These are phyloP conservation scores for Astur gentilis DNA, from an alignment of 2,113 vertebrate genomes.

Conservation along the genomic window DNA sequence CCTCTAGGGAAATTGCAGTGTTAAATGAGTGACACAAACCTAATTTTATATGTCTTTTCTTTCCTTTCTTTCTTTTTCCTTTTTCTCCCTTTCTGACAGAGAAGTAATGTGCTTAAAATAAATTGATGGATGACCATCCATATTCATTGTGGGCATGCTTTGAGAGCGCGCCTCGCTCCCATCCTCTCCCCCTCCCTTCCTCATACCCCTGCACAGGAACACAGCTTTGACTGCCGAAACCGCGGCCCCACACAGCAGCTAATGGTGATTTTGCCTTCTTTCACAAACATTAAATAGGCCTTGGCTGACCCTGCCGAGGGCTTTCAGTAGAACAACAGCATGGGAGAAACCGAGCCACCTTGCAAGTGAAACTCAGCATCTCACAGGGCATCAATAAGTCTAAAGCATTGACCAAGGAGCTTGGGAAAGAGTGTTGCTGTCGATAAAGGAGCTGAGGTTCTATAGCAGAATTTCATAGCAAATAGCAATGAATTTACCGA, in stretches of 20 bases:
- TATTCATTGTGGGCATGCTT: conserved; percentile 59
- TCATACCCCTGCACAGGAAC: neutral
- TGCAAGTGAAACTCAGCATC: neutral
- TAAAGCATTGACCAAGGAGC: conserved; percentile 12
- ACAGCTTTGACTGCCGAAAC: conserved; percentile 14
- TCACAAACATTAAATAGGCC: conserved; percentile 11
- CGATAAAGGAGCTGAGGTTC: neutral
- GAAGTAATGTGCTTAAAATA: conserved; percentile 75
- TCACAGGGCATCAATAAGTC: conserved; percentile 12
- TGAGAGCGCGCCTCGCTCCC: neutral
- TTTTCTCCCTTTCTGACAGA: conserved; percentile 56
- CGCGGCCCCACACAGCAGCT: neutral
- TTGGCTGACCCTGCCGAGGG: conserved; percentile 22
- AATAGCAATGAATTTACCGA: conserved; percentile 24
- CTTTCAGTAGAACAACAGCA: conserved; percentile 36
- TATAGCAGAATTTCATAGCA: conserved; percentile 12
- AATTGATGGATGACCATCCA: conserved; percentile 74
- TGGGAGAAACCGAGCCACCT: conserved; percentile 13
- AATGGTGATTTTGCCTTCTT: conserved; percentile 32
- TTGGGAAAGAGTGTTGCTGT: conserved; percentile 25
- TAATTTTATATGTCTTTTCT: conserved; percentile 74
- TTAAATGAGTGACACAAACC: conserved; percentile 73
- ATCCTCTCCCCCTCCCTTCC: conserved; percentile 19
- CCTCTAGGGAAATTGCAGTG: conserved; percentile 72
- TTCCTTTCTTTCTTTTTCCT: conserved; percentile 44